Evolutionary conservation across 2,797 vertebrate species (phyloP).

Genomic region (Acridotheres tristis): DNA sequence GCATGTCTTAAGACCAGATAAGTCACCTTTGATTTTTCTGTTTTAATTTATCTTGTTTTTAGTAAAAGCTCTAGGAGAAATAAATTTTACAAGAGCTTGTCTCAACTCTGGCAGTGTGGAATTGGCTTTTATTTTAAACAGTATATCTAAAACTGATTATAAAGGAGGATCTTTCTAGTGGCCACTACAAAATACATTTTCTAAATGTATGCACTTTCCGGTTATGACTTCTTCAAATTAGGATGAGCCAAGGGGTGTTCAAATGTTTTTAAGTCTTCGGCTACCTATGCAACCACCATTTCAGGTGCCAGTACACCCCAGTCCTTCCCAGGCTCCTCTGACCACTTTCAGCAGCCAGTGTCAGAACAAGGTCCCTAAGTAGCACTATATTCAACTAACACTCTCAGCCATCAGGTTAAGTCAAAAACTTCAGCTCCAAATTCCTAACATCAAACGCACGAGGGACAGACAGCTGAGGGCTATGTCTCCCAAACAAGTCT

Average conservation of each 20-base stretch:
- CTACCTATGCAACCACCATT: background rate
- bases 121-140: conserved; percentile 17
- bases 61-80: conserved; percentile 38
- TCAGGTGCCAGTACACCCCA: background rate
- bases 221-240: background rate
- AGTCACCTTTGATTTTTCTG: background rate
- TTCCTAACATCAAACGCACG: background rate
- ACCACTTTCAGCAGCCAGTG: background rate
- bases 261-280: background rate
- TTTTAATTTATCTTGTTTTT: background rate
- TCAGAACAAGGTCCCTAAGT: background rate
- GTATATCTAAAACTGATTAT: background rate
- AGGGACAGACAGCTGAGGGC: background rate
- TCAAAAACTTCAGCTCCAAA: background rate
- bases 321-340: background rate
- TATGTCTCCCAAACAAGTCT: background rate
- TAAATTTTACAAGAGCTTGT: conserved; percentile 46
- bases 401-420: background rate
- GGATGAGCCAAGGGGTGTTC: background rate
- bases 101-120: conserved; percentile 14
- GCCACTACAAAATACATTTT: background rate
- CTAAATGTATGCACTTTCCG: background rate
- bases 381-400: background rate
- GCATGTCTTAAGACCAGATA: conserved; percentile 34
- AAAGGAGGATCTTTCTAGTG: background rate